These are phyloP conservation scores for Gymnothorax reevesii DNA, from an alignment of 2,797 vertebrate genomes.

Conservation along the genomic window DNA sequence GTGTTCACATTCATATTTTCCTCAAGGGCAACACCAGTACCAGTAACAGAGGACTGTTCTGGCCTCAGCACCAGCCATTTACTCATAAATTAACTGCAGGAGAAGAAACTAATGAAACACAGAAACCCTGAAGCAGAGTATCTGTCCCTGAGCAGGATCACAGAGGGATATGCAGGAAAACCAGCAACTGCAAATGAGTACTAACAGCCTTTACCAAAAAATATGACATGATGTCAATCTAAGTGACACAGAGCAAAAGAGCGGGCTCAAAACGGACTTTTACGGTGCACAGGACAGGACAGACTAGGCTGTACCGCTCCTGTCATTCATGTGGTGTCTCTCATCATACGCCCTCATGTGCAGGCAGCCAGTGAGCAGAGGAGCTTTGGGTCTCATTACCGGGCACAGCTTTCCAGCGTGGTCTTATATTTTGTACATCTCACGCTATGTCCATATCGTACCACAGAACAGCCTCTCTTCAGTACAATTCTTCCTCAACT, in stretches of 20 bases:
- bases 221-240: background rate
- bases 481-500: background rate
- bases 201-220: background rate
- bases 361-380: background rate
- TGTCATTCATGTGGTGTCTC: background rate
- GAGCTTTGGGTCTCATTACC: background rate
- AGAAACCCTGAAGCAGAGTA: background rate
- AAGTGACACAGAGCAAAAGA: background rate
- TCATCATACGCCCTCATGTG: background rate
- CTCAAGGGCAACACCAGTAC: background rate
- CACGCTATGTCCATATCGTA: background rate
- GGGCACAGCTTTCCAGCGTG: background rate
- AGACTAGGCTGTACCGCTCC: background rate
- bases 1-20: background rate
- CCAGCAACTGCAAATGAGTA: background rate
- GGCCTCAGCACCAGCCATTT: background rate
- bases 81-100: background rate
- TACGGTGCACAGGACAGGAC: background rate
- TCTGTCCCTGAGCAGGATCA: background rate
- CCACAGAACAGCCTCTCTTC: background rate
- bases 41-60: background rate
- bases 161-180: background rate
- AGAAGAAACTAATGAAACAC: background rate
- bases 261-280: background rate
- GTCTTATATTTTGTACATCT: background rate